Evolutionary conservation across 2,797 vertebrate genomes (phyloP).

Genomic region (Mormyrus proboscirostris): DNA sequence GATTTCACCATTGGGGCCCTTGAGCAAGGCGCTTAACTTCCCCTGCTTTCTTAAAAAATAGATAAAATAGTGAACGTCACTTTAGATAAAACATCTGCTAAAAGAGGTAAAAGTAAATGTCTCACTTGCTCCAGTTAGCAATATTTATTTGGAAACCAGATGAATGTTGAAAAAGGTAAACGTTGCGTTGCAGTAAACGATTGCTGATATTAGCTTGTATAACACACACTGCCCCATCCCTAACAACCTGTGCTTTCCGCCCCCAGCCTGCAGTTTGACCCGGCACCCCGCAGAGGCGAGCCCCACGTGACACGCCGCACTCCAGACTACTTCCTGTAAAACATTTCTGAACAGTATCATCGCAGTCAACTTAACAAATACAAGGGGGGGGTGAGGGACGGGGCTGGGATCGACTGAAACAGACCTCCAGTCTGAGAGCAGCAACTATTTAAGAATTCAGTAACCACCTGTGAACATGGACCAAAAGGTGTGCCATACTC

Average conservation of each 20-base stretch:
- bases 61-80: background rate
- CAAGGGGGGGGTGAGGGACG: constrained; percentile 49
- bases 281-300: constrained; percentile 89
- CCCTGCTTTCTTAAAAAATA: background rate
- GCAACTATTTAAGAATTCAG: constrained; percentile 61
- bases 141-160: background rate
- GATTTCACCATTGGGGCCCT: background rate
- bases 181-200: background rate
- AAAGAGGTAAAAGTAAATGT: background rate
- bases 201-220: background rate
- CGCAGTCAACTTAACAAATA: constrained; percentile 64
- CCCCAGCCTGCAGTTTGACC: constrained; percentile 92
- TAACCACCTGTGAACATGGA: constrained; percentile 75
- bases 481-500: constrained; percentile 85
- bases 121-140: background rate
- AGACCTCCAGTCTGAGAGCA: constrained; percentile 62
- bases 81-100: background rate
- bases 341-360: constrained; percentile 76
- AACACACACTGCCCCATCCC: background rate
- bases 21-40: background rate
- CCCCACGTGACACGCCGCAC: constrained; percentile 94
- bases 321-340: constrained; percentile 97
- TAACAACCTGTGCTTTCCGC: background rate
- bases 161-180: background rate
- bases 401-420: constrained; percentile 55